phyloP scores from a whole-genome alignment of 2,113 vertebrate species.

The Charina bottae region DNA sequence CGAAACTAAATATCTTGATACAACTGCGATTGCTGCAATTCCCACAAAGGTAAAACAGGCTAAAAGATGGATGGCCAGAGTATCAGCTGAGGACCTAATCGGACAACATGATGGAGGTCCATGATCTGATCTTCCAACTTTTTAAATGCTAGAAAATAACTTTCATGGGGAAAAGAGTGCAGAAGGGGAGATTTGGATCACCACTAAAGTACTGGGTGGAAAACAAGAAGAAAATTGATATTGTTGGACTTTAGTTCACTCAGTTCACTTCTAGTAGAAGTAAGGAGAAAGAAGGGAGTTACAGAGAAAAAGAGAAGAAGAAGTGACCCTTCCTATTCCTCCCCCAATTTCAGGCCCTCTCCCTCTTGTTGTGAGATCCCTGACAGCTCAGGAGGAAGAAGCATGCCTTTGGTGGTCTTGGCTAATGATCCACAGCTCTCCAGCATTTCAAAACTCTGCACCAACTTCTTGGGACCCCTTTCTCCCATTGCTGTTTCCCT shows the following conservation, averaged over 20 bases:
- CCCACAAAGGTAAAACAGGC: neutral
- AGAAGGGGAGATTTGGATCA: neutral
- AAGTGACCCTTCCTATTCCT: neutral
- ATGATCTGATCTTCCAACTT: neutral
- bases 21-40: neutral
- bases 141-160: neutral
- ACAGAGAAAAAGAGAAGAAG: neutral
- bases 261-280: neutral
- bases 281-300: neutral
- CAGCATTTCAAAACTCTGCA: neutral
- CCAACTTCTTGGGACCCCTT: neutral
- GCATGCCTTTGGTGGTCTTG: too few relatives aligned
- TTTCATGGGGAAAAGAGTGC: neutral
- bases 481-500: neutral
- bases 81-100: neutral
- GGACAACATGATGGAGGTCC: neutral
- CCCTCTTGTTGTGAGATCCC: neutral
- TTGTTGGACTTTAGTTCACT: neutral
- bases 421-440: neutral
- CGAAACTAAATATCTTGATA: neutral
- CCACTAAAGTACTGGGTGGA: neutral
- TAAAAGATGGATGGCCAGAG: neutral
- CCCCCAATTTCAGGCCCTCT: neutral
- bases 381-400: neutral
- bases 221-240: neutral